Conservation (phyloP, 2,888 invertebrate species). For the Palloptera scutellata region DNA sequence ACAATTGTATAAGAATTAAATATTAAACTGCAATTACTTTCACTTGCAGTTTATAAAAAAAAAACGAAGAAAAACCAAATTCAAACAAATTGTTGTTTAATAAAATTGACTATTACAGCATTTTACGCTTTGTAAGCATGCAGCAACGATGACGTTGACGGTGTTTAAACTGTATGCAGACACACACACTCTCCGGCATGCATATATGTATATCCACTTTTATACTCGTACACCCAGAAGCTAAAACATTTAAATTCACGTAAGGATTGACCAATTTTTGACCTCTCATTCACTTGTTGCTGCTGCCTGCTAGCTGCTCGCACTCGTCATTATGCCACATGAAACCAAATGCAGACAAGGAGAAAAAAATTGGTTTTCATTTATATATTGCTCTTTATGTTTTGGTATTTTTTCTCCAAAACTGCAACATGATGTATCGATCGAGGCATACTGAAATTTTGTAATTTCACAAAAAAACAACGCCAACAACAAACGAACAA, state of each 20-base stretch:
- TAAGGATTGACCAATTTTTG: constrained; percentile 13
- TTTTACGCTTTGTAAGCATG: constrained; percentile 44
- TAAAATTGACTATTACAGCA: constrained; percentile 50
- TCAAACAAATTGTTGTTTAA: constrained; percentile 26
- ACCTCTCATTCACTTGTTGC: background rate
- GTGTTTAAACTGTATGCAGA: no score
- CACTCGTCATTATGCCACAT: background rate
- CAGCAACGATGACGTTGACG: background rate
- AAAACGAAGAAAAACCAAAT: no score
- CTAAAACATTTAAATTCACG: constrained; percentile 47
- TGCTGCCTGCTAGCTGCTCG: no score
- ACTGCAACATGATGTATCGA: background rate
- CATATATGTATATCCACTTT: background rate
- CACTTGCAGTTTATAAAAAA: constrained; percentile 41
- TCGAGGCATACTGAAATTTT: constrained; percentile 6
- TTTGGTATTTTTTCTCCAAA: no score
- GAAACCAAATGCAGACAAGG: background rate
- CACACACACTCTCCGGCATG: background rate
- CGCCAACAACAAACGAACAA: constrained; percentile 41
- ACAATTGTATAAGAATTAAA: background rate
- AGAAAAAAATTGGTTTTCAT: background rate
- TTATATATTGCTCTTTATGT: no score
- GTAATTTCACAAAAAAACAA: constrained; percentile 7
- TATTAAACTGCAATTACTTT: constrained; percentile 49
- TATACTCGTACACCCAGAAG: constrained; percentile 50